phyloP scores from a whole-genome alignment of 2,888 invertebrate genomes.

The Hemistola chrysoprasaria region DNA sequence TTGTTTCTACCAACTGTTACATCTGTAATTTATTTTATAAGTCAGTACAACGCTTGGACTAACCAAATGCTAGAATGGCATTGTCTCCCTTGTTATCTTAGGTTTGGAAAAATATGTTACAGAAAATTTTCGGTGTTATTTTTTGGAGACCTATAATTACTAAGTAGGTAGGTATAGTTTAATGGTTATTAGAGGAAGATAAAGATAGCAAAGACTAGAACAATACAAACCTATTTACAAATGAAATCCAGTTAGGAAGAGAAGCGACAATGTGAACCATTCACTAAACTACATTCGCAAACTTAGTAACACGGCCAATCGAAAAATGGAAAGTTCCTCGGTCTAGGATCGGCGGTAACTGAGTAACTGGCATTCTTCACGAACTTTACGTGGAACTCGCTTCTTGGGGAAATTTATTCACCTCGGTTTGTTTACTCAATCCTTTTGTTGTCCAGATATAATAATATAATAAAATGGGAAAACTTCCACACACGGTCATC shows the following conservation, averaged over 20 bases:
- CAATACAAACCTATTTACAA: conserved; percentile 28
- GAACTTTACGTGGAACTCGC: conserved; percentile 65
- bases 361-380: conserved; percentile 74
- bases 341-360: conserved; percentile 64
- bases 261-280: conserved; percentile 58
- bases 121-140: too few relatives aligned
- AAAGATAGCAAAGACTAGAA: background rate
- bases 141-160: too few relatives aligned
- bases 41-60: too few relatives aligned
- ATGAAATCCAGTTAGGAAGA: conserved; percentile 60
- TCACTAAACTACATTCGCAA: conserved; percentile 68
- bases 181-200: too few relatives aligned
- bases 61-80: too few relatives aligned
- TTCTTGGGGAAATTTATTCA: conserved; percentile 61
- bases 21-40: too few relatives aligned
- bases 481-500: too few relatives aligned
- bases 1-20: conserved; percentile 39
- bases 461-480: conserved; percentile 16
- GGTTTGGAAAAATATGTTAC: too few relatives aligned
- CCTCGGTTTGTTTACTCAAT: conserved; percentile 53
- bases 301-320: conserved; percentile 77
- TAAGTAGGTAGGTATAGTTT: too few relatives aligned
- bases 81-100: too few relatives aligned
- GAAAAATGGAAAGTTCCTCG: conserved; percentile 73
- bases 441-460: conserved; percentile 34